These are phyloP conservation scores for Octomys mimax DNA, from an alignment of 2,797 vertebrate genomes.

Conservation along the genomic window DNA sequence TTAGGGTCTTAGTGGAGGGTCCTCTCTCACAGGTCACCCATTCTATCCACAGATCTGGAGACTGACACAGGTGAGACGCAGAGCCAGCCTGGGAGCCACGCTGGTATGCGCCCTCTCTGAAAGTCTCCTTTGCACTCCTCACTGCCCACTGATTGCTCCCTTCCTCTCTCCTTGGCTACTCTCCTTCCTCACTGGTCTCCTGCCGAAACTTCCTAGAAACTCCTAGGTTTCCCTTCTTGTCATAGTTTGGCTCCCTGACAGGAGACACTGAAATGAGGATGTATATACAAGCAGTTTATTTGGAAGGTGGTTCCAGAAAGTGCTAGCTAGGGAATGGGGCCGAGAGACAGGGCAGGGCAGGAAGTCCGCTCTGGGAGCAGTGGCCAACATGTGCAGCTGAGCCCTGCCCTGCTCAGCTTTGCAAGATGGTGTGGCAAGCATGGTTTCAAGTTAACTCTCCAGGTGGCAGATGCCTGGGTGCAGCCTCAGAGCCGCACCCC, in stretches of 20 bases:
- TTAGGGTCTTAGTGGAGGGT: not conserved
- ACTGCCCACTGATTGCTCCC: fast-evolving
- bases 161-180: not conserved
- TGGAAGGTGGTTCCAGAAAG: slow-evolving; percentile 30
- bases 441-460: fast-evolving
- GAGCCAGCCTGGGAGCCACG: not conserved
- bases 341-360: not conserved
- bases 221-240: not conserved
- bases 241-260: not conserved
- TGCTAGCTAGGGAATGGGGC: not conserved
- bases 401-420: not conserved
- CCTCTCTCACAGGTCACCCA: fast-evolving
- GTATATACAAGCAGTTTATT: not conserved
- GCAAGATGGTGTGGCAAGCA: not conserved
- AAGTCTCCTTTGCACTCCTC: not conserved
- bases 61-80: not conserved
- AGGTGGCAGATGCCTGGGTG: not conserved
- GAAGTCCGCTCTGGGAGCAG: not conserved
- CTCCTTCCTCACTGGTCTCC: not conserved
- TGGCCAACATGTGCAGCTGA: not conserved
- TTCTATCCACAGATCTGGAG: not conserved
- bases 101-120: not conserved
- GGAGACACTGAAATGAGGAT: not conserved
- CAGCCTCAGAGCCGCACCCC: not conserved
- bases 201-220: not conserved